These are phyloP conservation scores for Abramis brama DNA, from an alignment of 2,113 vertebrate genomes.

Conservation along the genomic window DNA sequence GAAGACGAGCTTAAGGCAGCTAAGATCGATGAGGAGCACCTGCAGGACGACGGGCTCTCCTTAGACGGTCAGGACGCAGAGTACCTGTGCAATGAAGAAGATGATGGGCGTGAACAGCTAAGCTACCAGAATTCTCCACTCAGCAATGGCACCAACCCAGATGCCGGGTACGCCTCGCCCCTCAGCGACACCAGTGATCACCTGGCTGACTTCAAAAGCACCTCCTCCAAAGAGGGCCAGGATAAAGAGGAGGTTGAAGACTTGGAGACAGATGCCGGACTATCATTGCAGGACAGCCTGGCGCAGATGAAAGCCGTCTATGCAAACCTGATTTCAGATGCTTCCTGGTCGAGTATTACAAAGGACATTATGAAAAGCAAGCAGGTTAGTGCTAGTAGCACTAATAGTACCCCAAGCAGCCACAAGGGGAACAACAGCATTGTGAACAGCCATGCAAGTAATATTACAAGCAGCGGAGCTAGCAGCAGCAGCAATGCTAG, in stretches of 20 bases:
- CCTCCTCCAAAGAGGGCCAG: constrained; percentile 81
- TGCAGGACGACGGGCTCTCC: constrained; percentile 88
- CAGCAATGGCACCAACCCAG: constrained; percentile 94
- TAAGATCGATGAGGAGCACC: constrained; percentile 85
- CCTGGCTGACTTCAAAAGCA: constrained; percentile 86
- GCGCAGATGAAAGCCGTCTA: constrained; percentile 98
- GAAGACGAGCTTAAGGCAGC: constrained; percentile 93
- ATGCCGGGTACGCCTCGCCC: constrained; percentile 93
- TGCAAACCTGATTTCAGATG: constrained; percentile 95
- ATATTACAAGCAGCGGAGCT: constrained; percentile 67
- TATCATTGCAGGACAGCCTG: constrained; percentile 94
- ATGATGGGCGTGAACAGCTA: constrained; percentile 85
- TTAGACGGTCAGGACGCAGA: constrained; percentile 89
- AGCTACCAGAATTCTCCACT: constrained; percentile 96
- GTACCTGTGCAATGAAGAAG: constrained; percentile 87
- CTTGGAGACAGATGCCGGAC: constrained; percentile 79
- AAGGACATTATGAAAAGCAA: constrained; percentile 90
- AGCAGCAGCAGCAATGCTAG: constrained; percentile 66
- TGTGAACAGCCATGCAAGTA: constrained; percentile 71
- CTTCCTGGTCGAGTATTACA: constrained; percentile 94
- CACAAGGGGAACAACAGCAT: constrained; percentile 81
- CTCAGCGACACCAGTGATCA: constrained; percentile 95
- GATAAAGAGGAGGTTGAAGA: constrained; percentile 85
- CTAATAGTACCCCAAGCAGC: constrained; percentile 65
- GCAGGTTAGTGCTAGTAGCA: constrained; percentile 70